Evolutionary conservation across 2,888 invertebrate species (phyloP).

Genomic region (Limenitis camilla): DNA sequence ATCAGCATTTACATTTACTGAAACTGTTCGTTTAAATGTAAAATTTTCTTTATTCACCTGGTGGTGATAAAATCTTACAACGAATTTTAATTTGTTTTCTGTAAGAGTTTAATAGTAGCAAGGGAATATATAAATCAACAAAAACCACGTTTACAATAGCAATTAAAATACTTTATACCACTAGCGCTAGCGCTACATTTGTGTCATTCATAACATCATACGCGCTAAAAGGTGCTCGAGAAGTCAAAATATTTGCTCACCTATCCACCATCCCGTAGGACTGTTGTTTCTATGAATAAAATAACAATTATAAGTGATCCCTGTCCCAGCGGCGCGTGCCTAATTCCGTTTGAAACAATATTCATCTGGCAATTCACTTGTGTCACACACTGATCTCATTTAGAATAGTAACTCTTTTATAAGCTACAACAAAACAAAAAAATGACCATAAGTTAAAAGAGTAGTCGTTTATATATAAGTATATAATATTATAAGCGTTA

Average conservation of each 20-base stretch:
- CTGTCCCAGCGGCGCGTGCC: constrained; percentile 59
- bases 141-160: too few species aligned
- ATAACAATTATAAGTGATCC: constrained; percentile 75
- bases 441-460: too few species aligned
- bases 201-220: constrained; percentile 34
- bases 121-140: too few species aligned
- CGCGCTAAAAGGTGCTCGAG: constrained; percentile 61
- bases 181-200: not conserved
- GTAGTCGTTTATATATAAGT: too few species aligned
- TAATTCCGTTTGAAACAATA: constrained; percentile 74
- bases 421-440: too few species aligned
- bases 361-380: constrained; percentile 65
- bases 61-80: too few species aligned
- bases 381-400: constrained; percentile 34
- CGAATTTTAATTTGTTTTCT: too few species aligned
- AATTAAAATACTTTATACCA: too few species aligned
- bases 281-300: constrained; percentile 75
- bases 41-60: not conserved
- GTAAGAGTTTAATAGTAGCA: too few species aligned
- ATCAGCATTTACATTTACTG: constrained; percentile 18
- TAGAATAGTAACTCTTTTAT: not conserved
- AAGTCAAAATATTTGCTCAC: constrained; percentile 68
- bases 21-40: not conserved
- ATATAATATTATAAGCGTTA: too few species aligned
- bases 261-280: constrained; percentile 59